phyloP scores from a whole-genome alignment of 2,888 invertebrate species.

The Melanchra persicariae region DNA sequence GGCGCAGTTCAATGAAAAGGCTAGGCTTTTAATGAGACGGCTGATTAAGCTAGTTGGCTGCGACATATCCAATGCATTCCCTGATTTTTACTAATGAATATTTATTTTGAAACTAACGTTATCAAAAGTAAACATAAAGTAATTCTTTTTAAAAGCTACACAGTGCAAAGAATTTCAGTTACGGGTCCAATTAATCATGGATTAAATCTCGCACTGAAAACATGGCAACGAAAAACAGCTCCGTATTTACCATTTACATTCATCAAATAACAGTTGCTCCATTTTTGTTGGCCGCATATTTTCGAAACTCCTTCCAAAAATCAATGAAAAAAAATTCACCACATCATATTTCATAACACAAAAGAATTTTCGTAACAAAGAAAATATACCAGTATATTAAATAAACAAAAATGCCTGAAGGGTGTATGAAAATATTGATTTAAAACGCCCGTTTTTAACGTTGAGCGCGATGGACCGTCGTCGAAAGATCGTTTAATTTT shows the following conservation, averaged over 20 bases:
- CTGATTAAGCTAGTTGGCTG: no score
- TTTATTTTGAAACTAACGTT: neutral
- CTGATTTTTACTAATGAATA: neutral
- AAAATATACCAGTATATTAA: slow-evolving; percentile 29
- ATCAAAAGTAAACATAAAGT: neutral
- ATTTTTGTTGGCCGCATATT: slow-evolving; percentile 22
- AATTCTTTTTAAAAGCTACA: neutral
- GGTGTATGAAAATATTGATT: slow-evolving; percentile 62
- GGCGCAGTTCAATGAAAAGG: no score
- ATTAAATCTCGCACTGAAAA: slow-evolving; percentile 3
- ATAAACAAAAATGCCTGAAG: slow-evolving; percentile 36
- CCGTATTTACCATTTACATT: slow-evolving; percentile 10
- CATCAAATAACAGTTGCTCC: neutral
- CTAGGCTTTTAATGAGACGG: no score
- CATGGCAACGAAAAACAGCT: neutral
- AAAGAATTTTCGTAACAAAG: slow-evolving; percentile 41
- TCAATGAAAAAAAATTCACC: slow-evolving; percentile 14
- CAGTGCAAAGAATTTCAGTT: neutral
- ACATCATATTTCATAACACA: slow-evolving; percentile 26
- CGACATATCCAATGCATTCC: neutral
- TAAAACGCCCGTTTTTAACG: slow-evolving; percentile 39
- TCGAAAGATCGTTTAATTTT: slow-evolving; percentile 65
- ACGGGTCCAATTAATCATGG: neutral
- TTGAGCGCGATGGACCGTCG: slow-evolving; percentile 58
- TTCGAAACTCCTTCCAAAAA: slow-evolving; percentile 22